Evolutionary conservation across 2,797 vertebrate species (phyloP).

Genomic region (Spinus olivaceus): DNA sequence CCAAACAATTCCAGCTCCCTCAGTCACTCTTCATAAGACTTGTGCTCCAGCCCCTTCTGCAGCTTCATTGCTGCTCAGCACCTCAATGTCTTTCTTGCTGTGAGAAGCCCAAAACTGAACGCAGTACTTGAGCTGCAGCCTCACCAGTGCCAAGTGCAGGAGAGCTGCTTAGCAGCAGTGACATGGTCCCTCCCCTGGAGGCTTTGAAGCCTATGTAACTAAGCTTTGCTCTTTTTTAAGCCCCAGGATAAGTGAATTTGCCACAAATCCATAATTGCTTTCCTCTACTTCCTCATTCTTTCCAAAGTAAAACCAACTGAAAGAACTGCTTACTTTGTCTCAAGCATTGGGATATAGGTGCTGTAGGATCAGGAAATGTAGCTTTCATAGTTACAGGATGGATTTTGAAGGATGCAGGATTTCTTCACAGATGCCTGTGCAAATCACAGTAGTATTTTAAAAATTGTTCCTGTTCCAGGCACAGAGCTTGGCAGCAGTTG

Average conservation of each 20-base stretch:
- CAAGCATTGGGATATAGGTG: not conserved
- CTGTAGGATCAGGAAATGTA: not conserved
- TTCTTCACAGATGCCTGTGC: not conserved
- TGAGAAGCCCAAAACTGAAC: not conserved
- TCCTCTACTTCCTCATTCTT: not conserved
- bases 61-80: not conserved
- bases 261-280: not conserved
- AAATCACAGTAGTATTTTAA: not conserved
- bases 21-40: not conserved
- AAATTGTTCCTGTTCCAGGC: not conserved
- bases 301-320: not conserved
- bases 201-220: not conserved
- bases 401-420: not conserved
- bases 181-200: not conserved
- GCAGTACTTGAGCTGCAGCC: not conserved
- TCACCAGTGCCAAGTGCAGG: not conserved
- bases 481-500: not conserved
- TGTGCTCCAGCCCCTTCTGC: not conserved
- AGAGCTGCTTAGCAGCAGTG: not conserved
- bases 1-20: not conserved
- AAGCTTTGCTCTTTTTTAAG: not conserved
- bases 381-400: not conserved
- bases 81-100: not conserved
- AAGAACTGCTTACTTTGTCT: not conserved
- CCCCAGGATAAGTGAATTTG: not conserved